Evolutionary conservation across 2,797 vertebrate species (phyloP).

Genomic region (Margarornis squamiger): DNA sequence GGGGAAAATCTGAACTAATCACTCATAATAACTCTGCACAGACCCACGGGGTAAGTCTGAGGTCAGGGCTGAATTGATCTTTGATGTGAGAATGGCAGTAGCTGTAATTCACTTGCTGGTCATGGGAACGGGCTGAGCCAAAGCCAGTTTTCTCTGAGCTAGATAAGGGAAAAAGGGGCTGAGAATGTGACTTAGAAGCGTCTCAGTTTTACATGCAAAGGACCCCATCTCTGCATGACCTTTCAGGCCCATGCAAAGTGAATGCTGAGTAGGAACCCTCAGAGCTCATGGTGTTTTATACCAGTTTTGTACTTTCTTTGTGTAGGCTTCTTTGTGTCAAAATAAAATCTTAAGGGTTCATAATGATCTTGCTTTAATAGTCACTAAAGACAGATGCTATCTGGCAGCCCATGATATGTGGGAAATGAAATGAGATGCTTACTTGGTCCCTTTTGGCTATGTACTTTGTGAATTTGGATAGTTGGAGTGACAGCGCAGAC

Average conservation of each 20-base stretch:
- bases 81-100: conserved; percentile 24
- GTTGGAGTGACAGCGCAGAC: neutral
- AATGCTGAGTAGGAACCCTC: neutral
- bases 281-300: neutral
- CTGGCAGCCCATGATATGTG: neutral
- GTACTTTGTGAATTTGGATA: neutral
- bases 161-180: neutral
- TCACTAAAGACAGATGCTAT: neutral
- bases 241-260: neutral
- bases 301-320: neutral
- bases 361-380: neutral
- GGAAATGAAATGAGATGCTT: neutral
- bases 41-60: conserved; percentile 1
- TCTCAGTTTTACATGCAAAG: neutral
- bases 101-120: conserved; percentile 14
- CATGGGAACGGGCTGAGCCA: conserved; percentile 33
- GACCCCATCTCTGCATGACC: neutral
- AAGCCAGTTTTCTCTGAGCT: neutral
- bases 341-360: neutral
- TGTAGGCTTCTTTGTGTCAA: neutral
- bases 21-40: conserved; percentile 22
- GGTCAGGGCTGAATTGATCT: conserved; percentile 35
- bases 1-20: conserved; percentile 51
- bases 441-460: neutral
- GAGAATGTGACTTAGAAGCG: neutral